Evolutionary conservation across 2,797 vertebrate species (phyloP).

Genomic region (Hydrophis major): DNA sequence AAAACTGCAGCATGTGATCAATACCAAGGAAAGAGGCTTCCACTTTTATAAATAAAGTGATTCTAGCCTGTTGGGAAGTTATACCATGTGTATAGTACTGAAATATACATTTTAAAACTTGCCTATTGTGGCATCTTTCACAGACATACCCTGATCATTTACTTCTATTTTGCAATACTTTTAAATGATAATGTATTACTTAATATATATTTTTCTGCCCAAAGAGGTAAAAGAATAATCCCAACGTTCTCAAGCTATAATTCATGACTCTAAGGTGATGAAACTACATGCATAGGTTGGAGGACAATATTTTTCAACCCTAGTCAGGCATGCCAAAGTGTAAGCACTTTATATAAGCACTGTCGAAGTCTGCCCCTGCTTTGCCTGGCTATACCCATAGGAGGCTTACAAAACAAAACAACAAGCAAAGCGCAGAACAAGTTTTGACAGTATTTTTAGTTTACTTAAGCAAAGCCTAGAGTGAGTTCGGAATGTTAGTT

Average conservation of each 20-base stretch:
- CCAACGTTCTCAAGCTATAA: neutral
- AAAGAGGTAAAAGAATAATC: neutral
- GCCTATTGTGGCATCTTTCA: neutral
- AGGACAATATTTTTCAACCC: neutral
- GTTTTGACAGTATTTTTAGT: neutral
- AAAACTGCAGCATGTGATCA: neutral
- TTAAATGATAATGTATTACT: neutral
- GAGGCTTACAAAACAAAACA: neutral
- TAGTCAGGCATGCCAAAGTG: neutral
- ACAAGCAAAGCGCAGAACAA: neutral
- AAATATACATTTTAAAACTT: neutral
- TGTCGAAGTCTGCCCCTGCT: neutral
- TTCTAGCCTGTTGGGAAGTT: constrained; percentile 46
- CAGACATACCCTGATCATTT: neutral
- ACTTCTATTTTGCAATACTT: neutral
- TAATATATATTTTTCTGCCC: neutral
- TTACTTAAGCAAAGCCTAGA: neutral
- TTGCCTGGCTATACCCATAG: neutral
- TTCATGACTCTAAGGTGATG: neutral
- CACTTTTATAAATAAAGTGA: constrained; percentile 30
- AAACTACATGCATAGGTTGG: neutral
- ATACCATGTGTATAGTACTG: constrained; percentile 30
- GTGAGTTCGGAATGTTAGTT: neutral
- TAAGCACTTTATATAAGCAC: neutral
- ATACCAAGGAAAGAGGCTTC: constrained; percentile 50